phyloP scores from a whole-genome alignment of 2,797 vertebrate species.

The Sebastes minor region DNA sequence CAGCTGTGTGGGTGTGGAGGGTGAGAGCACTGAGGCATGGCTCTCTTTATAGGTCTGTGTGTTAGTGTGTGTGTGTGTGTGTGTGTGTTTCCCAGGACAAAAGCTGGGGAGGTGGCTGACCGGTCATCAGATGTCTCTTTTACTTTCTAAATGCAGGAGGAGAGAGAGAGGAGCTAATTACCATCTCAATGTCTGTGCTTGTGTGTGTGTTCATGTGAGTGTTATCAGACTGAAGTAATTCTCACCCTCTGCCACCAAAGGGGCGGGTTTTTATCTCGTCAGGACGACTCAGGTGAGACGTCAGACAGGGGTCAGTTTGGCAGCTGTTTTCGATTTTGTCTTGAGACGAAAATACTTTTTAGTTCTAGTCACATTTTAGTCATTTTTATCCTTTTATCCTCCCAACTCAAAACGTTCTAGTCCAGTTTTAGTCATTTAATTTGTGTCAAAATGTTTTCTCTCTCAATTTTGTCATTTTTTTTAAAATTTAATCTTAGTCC shows the following conservation, averaged over 20 bases:
- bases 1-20: constrained; percentile 52
- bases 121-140: constrained; percentile 80
- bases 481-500: no score
- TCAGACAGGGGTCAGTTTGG: not conserved
- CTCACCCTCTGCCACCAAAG: not conserved
- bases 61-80: constrained; percentile 47
- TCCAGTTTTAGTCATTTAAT: no score
- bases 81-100: constrained; percentile 61
- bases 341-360: no score
- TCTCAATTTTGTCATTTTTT: no score
- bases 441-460: no score
- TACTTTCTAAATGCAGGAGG: constrained; percentile 62
- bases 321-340: no score
- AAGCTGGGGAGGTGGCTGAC: constrained; percentile 72
- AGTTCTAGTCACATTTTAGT: no score
- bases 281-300: constrained; percentile 17
- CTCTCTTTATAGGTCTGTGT: constrained; percentile 33
- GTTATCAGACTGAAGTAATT: not conserved
- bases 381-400: no score
- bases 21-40: constrained; percentile 48
- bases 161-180: constrained; percentile 73
- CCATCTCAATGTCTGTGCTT: constrained; percentile 65
- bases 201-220: constrained; percentile 13
- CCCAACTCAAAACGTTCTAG: no score
- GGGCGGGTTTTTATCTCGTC: not conserved